These are phyloP conservation scores for Philonicus albiceps DNA, from an alignment of 2,888 invertebrate genomes.

Conservation along the genomic window DNA sequence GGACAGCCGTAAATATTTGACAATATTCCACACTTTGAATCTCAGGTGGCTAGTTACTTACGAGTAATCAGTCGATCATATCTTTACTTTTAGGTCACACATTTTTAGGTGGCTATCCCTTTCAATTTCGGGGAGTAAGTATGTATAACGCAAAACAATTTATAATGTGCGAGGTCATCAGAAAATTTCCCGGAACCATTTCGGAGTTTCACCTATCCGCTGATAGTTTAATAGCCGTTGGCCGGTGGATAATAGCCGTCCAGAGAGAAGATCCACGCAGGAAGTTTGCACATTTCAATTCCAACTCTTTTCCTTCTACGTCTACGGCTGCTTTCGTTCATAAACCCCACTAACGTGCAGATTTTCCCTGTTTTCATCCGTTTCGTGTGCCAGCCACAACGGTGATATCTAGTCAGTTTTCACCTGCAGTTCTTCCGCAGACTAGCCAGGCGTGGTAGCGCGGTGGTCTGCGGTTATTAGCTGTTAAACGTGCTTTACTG, in stretches of 20 bases:
- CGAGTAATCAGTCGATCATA: no score
- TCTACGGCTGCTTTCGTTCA: background rate
- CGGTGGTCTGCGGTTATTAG: slow-evolving; percentile 38
- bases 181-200: slow-evolving; percentile 31
- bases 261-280: background rate
- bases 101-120: no score
- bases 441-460: background rate
- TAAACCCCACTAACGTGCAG: background rate
- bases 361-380: background rate
- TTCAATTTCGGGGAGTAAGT: no score
- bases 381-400: background rate
- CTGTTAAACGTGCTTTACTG: slow-evolving; percentile 48
- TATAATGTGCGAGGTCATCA: slow-evolving; percentile 36
- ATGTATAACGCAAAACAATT: no score
- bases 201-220: background rate
- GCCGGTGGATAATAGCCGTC: background rate
- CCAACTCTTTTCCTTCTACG: background rate
- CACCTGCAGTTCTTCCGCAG: background rate
- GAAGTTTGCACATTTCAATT: slow-evolving; percentile 39
- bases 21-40: no score
- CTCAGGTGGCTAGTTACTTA: no score
- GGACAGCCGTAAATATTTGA: no score
- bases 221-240: slow-evolving; percentile 28
- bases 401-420: slow-evolving; percentile 18
- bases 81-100: no score